Evolutionary conservation across 2,113 vertebrate genomes (phyloP), one percentile per base, ranked within the genome.

Genomic region (Saccopteryx bilineata): DNA sequence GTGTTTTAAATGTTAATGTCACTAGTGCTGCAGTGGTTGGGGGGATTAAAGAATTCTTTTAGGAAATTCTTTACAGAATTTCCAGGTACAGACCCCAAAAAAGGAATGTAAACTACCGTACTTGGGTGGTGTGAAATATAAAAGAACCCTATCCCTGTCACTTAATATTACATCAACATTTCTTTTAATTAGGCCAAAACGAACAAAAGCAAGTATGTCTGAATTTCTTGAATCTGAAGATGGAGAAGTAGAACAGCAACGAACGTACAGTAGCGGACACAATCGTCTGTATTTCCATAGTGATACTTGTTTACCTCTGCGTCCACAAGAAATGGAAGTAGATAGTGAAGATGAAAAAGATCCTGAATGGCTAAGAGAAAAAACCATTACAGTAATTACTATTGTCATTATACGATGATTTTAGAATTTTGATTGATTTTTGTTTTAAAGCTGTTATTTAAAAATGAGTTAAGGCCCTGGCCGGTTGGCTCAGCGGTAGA

Each of bases 221-320:
- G 99, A 99, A 97, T 99, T 99, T 96, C 98, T 99, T 93, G 99
- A 99, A 96, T 99, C 99, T 1, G 99, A 99, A 98, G 99, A 99
- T 1, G 99, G 99, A 15, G 99, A 99, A 98, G 98, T 99, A 72
- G 99, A 99, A 97, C 99, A 99, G 98, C 99, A 99, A 97, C 98
- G 99, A 80, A 99, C 99, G 0, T 99, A 99, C 23, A 99, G 99
- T 97, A 99, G 99, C 26, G 99, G 99, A 71, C 99, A 99, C 98
- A 99, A 99, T 97, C 99, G 99, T 12, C 99, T 99, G 0, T 99
- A 99, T 98, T 99, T 99, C 98, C 99, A 99, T 98, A 99, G 99
- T 39, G 99, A 99, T 97, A 99, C 99, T 72, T 99, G 99, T 96
- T 98, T 99, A 98, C 99, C 99, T 21, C 99, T 99, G 23, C 98